A percentile compares a stretch with the other conserved stretches of the same genome.
These are phyloP conservation scores for Danio tinwini DNA, from an alignment of 2,797 vertebrate species.

Conservation along the genomic window DNA sequence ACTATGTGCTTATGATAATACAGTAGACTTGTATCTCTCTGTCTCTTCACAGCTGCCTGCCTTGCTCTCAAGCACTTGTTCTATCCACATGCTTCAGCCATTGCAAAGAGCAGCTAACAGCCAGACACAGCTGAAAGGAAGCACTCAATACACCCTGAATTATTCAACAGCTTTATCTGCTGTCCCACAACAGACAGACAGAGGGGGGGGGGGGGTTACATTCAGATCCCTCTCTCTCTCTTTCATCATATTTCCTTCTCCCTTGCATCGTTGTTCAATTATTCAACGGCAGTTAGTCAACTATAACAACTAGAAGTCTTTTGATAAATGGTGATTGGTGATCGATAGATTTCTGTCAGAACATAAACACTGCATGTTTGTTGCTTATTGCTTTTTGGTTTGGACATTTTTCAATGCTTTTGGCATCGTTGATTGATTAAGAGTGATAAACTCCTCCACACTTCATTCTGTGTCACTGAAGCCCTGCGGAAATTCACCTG, in stretches of 20 bases:
- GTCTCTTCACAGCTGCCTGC: neutral
- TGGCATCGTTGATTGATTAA: neutral
- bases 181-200: constrained; percentile 39
- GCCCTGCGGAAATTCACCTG: constrained; percentile 22
- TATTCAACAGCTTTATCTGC: constrained; percentile 60
- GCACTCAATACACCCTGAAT: constrained; percentile 59
- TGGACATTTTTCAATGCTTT: constrained; percentile 21
- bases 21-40: constrained; percentile 1
- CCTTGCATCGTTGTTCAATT: constrained; percentile 55
- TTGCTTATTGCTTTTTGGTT: neutral
- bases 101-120: constrained; percentile 52
- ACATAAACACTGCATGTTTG: neutral
- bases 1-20: constrained; percentile 16
- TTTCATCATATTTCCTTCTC: constrained; percentile 31
- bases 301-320: constrained; percentile 35
- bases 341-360: constrained; percentile 43
- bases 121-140: constrained; percentile 48
- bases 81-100: constrained; percentile 33
- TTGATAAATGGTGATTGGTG: constrained; percentile 51
- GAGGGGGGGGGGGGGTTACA: neutral
- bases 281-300: constrained; percentile 55
- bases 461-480: constrained; percentile 18
- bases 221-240: constrained; percentile 20
- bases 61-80: constrained; percentile 4
- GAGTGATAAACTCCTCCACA: constrained; percentile 15